A percentile compares a stretch with the other conserved stretches of the same genome.
phyloP scores from a whole-genome alignment of 2,888 invertebrate species.

The Oxycera nigricornis region DNA sequence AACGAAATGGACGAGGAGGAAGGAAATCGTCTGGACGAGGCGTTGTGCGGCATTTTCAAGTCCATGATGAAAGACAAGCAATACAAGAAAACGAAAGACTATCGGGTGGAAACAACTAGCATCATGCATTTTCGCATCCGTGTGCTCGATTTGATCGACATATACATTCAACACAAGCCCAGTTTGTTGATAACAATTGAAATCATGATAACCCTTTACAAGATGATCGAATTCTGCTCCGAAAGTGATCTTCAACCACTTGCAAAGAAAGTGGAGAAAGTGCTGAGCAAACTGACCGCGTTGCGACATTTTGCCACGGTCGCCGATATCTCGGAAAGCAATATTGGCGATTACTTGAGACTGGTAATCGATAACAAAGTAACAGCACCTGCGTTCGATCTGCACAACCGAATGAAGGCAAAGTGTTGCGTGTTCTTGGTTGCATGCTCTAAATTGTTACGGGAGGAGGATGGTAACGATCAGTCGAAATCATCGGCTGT shows the following conservation, averaged over 20 bases:
- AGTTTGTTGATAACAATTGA: conserved; percentile 72
- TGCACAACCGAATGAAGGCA: conserved; percentile 52
- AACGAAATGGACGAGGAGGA: conserved; percentile 80
- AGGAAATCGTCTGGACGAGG: conserved; percentile 74
- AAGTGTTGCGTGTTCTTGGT: conserved; percentile 55
- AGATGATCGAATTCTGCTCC: conserved; percentile 73
- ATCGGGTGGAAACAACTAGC: conserved; percentile 70
- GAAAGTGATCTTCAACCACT: conserved; percentile 74
- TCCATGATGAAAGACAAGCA: conserved; percentile 50
- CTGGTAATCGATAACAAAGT: conserved; percentile 54
- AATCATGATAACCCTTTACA: conserved; percentile 73
- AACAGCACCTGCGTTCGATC: conserved; percentile 49
- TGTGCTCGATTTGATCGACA: conserved; percentile 77
- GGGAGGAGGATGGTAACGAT: conserved; percentile 32
- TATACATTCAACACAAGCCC: conserved; percentile 72
- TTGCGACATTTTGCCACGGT: conserved; percentile 49
- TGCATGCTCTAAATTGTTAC: conserved; percentile 46
- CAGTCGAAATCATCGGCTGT: conserved; percentile 36
- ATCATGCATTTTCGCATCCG: conserved; percentile 76
- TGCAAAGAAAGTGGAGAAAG: conserved; percentile 67
- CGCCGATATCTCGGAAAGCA: conserved; percentile 51
- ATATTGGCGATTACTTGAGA: conserved; percentile 52
- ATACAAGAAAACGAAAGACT: conserved; percentile 64
- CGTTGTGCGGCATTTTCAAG: conserved; percentile 76
- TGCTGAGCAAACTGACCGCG: conserved; percentile 52